These are phyloP conservation scores for Heteronetta atricapilla DNA, from an alignment of 2,113 vertebrate genomes.

Conservation along the genomic window DNA sequence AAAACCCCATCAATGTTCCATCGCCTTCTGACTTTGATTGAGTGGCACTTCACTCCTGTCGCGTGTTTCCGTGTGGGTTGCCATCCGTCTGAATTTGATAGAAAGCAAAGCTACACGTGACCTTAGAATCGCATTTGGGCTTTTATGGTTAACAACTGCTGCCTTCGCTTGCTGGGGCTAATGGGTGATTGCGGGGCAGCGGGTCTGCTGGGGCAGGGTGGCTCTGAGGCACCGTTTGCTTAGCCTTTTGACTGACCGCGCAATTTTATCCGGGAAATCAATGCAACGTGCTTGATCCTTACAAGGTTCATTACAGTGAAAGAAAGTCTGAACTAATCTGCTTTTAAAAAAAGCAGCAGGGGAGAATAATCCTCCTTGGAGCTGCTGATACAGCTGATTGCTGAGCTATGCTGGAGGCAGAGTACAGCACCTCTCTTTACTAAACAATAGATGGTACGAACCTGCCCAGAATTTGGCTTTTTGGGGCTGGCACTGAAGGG, in stretches of 20 bases:
- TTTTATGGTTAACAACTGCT: not conserved
- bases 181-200: not conserved
- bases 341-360: slow-evolving; percentile 59
- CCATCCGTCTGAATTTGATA: not conserved
- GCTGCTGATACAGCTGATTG: slow-evolving; percentile 36
- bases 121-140: not conserved
- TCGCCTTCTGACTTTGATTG: not conserved
- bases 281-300: slow-evolving; percentile 52
- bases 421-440: not conserved
- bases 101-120: not conserved
- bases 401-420: slow-evolving; percentile 17
- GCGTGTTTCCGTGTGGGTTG: not conserved
- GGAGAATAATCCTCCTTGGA: slow-evolving; percentile 46
- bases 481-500: not conserved
- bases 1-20: rapidly evolving
- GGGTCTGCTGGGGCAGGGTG: not conserved
- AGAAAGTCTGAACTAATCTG: slow-evolving; percentile 79
- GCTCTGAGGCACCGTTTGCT: slow-evolving; percentile 69
- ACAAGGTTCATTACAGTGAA: slow-evolving; percentile 67
- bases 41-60: not conserved
- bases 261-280: slow-evolving; percentile 56
- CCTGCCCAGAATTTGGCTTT: not conserved
- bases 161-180: not conserved
- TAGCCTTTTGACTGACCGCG: slow-evolving; percentile 65
- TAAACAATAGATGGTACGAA: slow-evolving; percentile 12